Conservation (phyloP, 2,113 vertebrate species). For the Neodon shergylaensis region DNA sequence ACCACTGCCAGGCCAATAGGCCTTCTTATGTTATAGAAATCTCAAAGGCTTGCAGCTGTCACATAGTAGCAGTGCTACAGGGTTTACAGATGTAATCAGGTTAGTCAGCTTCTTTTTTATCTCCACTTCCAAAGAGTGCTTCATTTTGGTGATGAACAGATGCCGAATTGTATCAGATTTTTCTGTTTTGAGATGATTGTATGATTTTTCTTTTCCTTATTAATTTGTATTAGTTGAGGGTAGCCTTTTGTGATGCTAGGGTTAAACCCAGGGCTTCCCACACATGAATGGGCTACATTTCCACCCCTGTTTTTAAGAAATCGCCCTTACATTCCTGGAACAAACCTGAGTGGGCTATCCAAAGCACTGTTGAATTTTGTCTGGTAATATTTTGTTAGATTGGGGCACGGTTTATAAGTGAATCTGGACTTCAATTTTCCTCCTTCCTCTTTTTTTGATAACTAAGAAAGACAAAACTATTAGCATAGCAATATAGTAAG, state of each 20-base stretch:
- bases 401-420: constrained; percentile 8
- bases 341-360: background rate
- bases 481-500: background rate
- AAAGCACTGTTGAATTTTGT: constrained; percentile 31
- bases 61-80: background rate
- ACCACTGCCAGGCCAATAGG: background rate
- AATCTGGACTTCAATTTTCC: background rate
- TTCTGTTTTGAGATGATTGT: constrained; percentile 42
- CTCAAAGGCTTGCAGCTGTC: background rate
- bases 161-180: constrained; percentile 36
- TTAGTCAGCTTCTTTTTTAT: constrained; percentile 22
- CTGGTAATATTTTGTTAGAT: constrained; percentile 48
- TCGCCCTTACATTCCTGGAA: background rate
- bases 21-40: constrained; percentile 14
- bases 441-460: background rate
- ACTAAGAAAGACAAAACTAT: background rate
- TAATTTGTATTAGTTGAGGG: background rate
- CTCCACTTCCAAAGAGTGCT: constrained; percentile 12
- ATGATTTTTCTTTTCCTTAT: constrained; percentile 37
- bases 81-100: constrained; percentile 10
- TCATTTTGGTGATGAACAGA: constrained; percentile 21
- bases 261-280: background rate
- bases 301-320: background rate
- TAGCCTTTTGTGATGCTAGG: background rate
- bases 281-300: background rate